Percentiles rank a stretch among this genome's conserved stretches.
These are phyloP conservation scores for Vultur gryphus DNA, from an alignment of 2,797 vertebrate genomes.

Conservation along the genomic window DNA sequence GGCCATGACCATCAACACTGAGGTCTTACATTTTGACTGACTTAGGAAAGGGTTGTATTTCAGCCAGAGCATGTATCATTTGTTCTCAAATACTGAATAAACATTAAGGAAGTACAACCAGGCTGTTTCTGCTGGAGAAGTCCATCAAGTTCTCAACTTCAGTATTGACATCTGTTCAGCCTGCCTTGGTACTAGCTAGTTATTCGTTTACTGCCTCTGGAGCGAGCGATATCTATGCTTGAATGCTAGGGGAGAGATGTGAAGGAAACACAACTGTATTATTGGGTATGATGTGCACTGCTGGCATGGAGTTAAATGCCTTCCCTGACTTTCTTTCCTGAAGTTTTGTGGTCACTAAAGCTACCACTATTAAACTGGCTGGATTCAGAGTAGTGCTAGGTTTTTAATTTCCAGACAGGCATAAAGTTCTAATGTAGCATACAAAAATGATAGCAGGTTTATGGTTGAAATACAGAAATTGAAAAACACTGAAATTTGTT, in stretches of 20 bases:
- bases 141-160: background rate
- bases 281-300: background rate
- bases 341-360: background rate
- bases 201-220: background rate
- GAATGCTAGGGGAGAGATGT: background rate
- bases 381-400: background rate
- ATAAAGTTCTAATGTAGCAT: background rate
- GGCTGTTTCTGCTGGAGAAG: background rate
- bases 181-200: background rate
- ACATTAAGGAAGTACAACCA: background rate
- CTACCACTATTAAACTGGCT: background rate
- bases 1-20: background rate
- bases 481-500: background rate
- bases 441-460: background rate
- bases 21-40: background rate
- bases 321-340: background rate
- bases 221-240: rapidly evolving
- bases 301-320: background rate
- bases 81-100: background rate
- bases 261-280: background rate
- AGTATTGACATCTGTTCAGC: background rate
- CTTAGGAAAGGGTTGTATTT: background rate
- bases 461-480: background rate
- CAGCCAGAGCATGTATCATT: background rate
- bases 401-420: background rate